Conservation (phyloP, 2,888 invertebrate genomes). For the Agrilus cyanescens region DNA sequence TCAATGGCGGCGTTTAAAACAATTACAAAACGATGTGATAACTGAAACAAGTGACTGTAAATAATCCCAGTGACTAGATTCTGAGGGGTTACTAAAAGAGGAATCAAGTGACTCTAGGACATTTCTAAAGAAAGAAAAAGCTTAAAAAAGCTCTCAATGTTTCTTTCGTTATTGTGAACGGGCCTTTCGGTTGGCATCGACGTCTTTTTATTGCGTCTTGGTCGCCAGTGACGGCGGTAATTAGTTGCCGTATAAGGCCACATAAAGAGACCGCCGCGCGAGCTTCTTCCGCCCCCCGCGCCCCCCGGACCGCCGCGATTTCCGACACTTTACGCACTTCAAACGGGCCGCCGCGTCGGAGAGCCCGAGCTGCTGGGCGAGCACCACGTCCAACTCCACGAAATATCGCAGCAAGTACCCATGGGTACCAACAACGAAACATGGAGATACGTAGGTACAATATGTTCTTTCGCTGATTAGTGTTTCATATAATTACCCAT, state of each 20-base stretch:
- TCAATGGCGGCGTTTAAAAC: too few relatives aligned
- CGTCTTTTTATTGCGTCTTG: constrained; percentile 29
- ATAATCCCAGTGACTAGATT: too few relatives aligned
- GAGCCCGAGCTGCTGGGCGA: constrained; percentile 24
- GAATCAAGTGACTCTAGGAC: too few relatives aligned
- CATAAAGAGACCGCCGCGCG: constrained; percentile 35
- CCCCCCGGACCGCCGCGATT: constrained; percentile 14
- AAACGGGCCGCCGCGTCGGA: constrained; percentile 28
- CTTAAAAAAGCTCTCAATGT: background rate
- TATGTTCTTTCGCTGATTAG: too few relatives aligned
- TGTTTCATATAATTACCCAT: too few relatives aligned
- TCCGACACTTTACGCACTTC: constrained; percentile 11
- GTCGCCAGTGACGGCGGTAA: constrained; percentile 32
- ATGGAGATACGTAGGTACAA: too few relatives aligned
- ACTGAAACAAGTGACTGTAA: too few relatives aligned
- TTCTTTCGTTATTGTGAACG: constrained; percentile 19
- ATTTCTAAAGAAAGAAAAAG: too few relatives aligned
- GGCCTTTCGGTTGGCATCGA: constrained; percentile 17
- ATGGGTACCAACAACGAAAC: too few relatives aligned
- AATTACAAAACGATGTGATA: too few relatives aligned
- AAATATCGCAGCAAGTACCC: too few relatives aligned
- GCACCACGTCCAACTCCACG: constrained; percentile 12
- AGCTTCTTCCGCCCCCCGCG: constrained; percentile 23
- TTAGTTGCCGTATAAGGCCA: constrained; percentile 35
- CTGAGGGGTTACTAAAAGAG: too few relatives aligned